These are phyloP conservation scores for Gopherus evgoodei DNA, from an alignment of 2,113 vertebrate genomes.

Conservation along the genomic window DNA sequence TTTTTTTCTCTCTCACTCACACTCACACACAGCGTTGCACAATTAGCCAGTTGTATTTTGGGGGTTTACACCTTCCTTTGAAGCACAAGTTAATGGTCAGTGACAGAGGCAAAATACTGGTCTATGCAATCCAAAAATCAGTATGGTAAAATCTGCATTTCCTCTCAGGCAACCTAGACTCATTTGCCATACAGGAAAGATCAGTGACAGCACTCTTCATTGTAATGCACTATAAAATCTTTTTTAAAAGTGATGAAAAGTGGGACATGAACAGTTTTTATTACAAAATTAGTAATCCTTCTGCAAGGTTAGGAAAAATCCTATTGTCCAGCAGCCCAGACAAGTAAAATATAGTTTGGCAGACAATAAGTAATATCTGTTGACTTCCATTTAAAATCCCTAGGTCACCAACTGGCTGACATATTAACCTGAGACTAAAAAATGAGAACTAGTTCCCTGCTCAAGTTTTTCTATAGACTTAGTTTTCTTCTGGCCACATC, in stretches of 20 bases:
- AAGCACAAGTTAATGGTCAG: neutral
- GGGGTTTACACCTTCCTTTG: neutral
- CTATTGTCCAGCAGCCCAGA: neutral
- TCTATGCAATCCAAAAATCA: neutral
- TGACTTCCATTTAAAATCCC: neutral
- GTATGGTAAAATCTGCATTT: neutral
- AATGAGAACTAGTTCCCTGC: fast-evolving
- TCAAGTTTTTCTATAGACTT: neutral
- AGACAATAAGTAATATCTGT: too few relatives aligned
- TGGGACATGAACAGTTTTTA: neutral
- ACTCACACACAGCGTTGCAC: neutral
- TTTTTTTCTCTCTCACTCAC: neutral
- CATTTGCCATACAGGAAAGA: too few relatives aligned
- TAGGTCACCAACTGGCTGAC: neutral
- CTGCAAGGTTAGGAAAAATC: neutral
- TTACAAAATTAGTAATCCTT: neutral
- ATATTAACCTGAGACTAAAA: neutral
- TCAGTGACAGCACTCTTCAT: neutral
- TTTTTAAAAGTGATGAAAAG: neutral
- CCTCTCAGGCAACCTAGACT: neutral
- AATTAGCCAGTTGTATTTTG: neutral
- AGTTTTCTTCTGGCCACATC: neutral
- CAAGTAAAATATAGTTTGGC: too few relatives aligned
- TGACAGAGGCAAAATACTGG: neutral
- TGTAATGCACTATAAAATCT: neutral